Evolutionary conservation across 2,797 vertebrate genomes (phyloP).

Genomic region (Channa striata): DNA sequence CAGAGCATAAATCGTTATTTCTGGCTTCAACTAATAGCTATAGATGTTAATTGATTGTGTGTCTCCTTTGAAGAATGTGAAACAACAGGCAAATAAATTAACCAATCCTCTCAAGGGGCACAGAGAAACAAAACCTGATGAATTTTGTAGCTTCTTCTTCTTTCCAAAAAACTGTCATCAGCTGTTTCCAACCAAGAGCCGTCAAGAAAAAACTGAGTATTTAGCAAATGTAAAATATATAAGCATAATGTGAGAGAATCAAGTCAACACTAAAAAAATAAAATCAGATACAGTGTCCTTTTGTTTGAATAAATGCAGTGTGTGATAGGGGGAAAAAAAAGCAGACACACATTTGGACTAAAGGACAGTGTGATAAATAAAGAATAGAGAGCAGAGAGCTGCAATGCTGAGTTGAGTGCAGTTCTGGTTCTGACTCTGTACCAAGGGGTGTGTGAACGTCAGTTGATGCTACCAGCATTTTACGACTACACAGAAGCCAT

Average conservation of each 20-base stretch:
- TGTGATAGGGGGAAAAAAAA: constrained; percentile 9
- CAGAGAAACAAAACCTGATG: background rate
- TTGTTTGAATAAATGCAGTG: constrained; percentile 1
- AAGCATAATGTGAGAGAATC: too few species aligned
- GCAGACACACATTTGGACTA: constrained; percentile 28
- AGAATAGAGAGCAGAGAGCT: constrained; percentile 53
- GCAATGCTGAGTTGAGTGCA: constrained; percentile 28
- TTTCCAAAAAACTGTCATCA: too few species aligned
- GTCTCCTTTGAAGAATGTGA: constrained; percentile 25
- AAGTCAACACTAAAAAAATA: too few species aligned
- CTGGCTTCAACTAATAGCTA: constrained; percentile 36
- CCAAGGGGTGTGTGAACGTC: constrained; percentile 27
- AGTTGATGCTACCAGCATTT: constrained; percentile 48
- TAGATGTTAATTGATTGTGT: constrained; percentile 56
- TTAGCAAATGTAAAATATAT: too few species aligned
- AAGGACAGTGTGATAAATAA: constrained; percentile 60
- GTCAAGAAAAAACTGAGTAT: too few species aligned
- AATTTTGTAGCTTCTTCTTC: background rate
- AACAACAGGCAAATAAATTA: constrained; percentile 35
- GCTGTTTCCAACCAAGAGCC: too few species aligned
- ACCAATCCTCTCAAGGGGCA: background rate
- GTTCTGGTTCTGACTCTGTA: constrained; percentile 26
- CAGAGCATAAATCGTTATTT: constrained; percentile 22
- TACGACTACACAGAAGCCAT: constrained; percentile 61
- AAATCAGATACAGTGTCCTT: background rate